Evolutionary conservation across 2,797 vertebrate genomes (phyloP), one percentile per base, ranked within the genome.

Genomic region (Karalla daura): DNA sequence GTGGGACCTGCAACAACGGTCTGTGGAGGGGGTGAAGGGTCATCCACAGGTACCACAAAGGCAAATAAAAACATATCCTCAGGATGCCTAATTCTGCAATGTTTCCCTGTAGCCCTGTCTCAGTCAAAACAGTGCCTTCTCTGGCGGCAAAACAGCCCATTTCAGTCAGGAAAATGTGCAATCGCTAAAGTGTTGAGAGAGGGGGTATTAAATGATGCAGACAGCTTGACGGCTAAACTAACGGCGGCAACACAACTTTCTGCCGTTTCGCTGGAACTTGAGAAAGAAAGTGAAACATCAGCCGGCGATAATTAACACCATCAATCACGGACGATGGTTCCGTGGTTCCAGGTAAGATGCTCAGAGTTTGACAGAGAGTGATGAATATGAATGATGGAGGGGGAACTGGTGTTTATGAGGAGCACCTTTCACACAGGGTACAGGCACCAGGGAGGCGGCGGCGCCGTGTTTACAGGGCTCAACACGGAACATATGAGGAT

Each of bases 401-500:
- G 45, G 35, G 40, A 76, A 51, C 51, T 43, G 50, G 62, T 81
- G 76, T 86, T 85, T 70, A 79, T 77, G 74, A 61, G 70, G 1
- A 17, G 35, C 14, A 70, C 55, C 23, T 71, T 78, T 80, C 39
- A 25, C 74, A 54, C 61, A 49, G 60, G 71, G 80, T 69, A 74
- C 39, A 71, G 63, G 50, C 70, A 72, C 69, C 35, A 52, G 69
- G 80, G 51, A 74, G 70, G 74, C 44, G 1, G 21, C 59, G 18
- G 51, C 11, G 44, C 49, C 50, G 83, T 85, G 83, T 89, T 89
- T 78, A 88, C 83, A 76, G 32, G 71, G 78, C 78, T 77, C 70
- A 73, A 85, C 80, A 84, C 76, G 80, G 80, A 74, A 83, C 86
- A 83, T 70, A 64, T 81, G 70, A 83, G 75, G 66, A 84, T 84